Evolutionary conservation across 2,888 invertebrate genomes (phyloP), one percentile per base, ranked within the genome.

Genomic region (Leptothorax acervorum): DNA sequence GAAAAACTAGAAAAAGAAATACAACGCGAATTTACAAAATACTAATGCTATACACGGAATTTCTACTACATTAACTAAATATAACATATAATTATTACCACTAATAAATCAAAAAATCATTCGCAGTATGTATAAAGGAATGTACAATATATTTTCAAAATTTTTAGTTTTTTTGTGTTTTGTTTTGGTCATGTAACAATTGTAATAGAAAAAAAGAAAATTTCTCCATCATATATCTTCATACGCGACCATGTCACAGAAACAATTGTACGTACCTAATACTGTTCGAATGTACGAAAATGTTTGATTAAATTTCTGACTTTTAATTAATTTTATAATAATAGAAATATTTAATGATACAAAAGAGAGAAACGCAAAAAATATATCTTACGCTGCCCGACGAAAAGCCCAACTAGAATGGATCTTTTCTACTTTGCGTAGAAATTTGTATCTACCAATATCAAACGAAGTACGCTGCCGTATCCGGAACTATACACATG

Each of bases 401-500:
- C n/a, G 0, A 23, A 23, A 23, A 23, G 23, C 23, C 23, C 23
- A n/a, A 5, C 6, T 39, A 39, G 15, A 65, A 65, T 23, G 1
- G 23, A 42, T 45, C 8, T 45, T 65, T 45, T 31, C 45, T 48
- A 23, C 31, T 65, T 83, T 82, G 86, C 94, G 53, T 94, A 98
- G 98, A 99, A 98, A 97, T 97, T 98, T 96, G 98, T 98, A 60
- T 98, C 98, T 90, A 97, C 98, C 8, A 97, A 97, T 3, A 96
- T 99, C 87, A 96, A 97, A 63, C 97, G 98, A 35, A 98, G 98
- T 18, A 96, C 97, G 87, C 95, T 98, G 83, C 96, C 97, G 28
- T 97, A 96, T 95, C 95, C 96, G 11, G 97, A 97, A 90, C 95
- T 98, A 63, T 96, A 96, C 92, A 96, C 96, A 63, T 97, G 97